Base-by-base conservation (phyloP, 2,888 invertebrate species). In the Leptarthrus brevirostris region DNA sequence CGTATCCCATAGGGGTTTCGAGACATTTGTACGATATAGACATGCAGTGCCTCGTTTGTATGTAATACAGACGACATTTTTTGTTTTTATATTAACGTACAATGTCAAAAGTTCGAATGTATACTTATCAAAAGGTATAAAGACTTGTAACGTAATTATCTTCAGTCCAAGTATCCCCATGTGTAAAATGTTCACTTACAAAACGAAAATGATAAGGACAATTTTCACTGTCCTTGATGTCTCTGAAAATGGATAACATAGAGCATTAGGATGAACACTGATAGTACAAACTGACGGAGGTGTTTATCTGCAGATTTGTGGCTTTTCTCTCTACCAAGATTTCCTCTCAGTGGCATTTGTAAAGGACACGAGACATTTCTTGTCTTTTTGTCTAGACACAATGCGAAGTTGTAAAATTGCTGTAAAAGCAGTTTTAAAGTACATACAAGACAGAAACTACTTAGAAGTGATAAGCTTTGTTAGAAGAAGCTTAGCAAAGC, bases 241-340 rank as follows among this genome's bases (percentile, higher is more conserved):
- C 14, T 14, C 24, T 54, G n/a, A 22, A 24, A 30, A 54, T 22
- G 14, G 3, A 54, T 22, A 54, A 24, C 54, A 54, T 54, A 12
- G 3, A 54, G 16, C 14, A 30, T 30, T 30, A 24, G 54, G 26
- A 14, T 54, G 54, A 24, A 54, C 54, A 24, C 24, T 24, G 24
- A 54, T 24, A 24, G 24, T 24, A 14, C 12, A 6, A 22, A 54
- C 54, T 24, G 14, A 22, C 24, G 10, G 24, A 22, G 24, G 54
- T 54, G 54, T 54, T 54, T 54, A 54, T 54, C 54, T 44, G 24
- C 22, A 14, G 26, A 54, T 54, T 54, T 54, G 54, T 54, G 54
- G 22, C 26, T 54, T 14, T 14, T 12, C 54, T 18, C 26, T 44
- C 24, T 30, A 10, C 22, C 14, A 26, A 54, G 54, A 54, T 54